Percentiles rank a stretch among this genome's conserved stretches.
Conservation (phyloP, 2,797 vertebrate species). For the Petrocephalus schoutedeni region DNA sequence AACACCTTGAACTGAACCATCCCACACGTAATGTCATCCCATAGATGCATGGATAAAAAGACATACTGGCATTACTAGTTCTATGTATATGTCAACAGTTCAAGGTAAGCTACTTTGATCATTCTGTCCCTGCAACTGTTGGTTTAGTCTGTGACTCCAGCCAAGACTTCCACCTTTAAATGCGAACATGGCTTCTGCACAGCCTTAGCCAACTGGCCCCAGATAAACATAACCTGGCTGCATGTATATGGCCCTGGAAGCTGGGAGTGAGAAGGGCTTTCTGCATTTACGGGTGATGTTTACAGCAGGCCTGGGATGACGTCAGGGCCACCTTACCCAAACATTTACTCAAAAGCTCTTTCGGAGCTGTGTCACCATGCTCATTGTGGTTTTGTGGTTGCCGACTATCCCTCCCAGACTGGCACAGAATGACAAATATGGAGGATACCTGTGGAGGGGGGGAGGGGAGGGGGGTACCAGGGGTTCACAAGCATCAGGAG, state of each 20-base stretch:
- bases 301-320: background rate
- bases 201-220: background rate
- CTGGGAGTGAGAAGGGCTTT: background rate
- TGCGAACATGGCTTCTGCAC: background rate
- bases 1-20: background rate
- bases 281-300: background rate
- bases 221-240: background rate
- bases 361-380: background rate
- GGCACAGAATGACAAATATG: background rate
- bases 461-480: background rate
- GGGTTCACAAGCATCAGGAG: background rate
- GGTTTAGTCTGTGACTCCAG: background rate
- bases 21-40: background rate
- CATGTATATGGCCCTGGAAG: background rate
- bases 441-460: background rate
- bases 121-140: background rate
- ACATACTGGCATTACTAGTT: background rate
- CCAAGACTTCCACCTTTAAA: background rate
- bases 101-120: background rate
- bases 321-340: slow-evolving; percentile 11
- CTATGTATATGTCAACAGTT: background rate
- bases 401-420: background rate
- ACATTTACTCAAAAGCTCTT: background rate
- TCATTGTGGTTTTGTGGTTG: slow-evolving; percentile 5
- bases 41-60: background rate